Percentiles rank a stretch among this genome's conserved stretches.
phyloP scores from a whole-genome alignment of 2,113 vertebrate genomes.

The Apteryx owenii region DNA sequence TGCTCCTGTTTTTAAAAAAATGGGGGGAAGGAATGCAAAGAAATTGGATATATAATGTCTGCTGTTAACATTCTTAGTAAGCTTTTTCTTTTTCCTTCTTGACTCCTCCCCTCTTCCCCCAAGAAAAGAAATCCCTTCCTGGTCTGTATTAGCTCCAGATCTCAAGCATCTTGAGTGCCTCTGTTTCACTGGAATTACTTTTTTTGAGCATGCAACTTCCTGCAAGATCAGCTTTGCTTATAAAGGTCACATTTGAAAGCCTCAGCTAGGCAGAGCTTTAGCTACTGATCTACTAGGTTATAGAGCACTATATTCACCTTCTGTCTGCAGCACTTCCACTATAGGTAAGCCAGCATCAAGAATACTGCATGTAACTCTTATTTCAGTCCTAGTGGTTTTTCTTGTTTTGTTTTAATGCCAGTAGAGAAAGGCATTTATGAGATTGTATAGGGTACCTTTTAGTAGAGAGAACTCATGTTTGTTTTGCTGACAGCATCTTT shows the following conservation, averaged over 20 bases:
- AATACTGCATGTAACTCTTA: neutral
- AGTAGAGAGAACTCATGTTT: neutral
- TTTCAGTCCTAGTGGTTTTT: neutral
- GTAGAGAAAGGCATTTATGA: neutral
- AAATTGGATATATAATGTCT: conserved; percentile 66
- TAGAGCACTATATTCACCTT: neutral
- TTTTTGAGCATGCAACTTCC: conserved; percentile 46
- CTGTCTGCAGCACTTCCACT: neutral
- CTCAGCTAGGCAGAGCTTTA: conserved; percentile 1
- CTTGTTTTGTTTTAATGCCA: neutral
- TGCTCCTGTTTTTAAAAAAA: conserved; percentile 58
- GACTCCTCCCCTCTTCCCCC: conserved; percentile 5
- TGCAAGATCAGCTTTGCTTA: conserved; percentile 52
- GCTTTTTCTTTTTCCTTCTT: conserved; percentile 23
- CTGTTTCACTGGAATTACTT: conserved; percentile 44
- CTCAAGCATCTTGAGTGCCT: conserved; percentile 47
- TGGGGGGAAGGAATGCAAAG: conserved; percentile 44
- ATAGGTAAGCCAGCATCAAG: neutral
- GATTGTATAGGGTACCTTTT: neutral
- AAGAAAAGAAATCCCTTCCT: conserved; percentile 67
- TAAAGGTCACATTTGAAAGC: conserved; percentile 43
- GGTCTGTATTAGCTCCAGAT: conserved; percentile 65
- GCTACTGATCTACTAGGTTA: conserved; percentile 14
- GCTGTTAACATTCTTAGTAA: conserved; percentile 60
- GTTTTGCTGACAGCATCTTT: neutral